These are phyloP conservation scores for Crambe crambe DNA, from an alignment of 37 sponge, comb jelly and placozoan species.

Conservation along the genomic window DNA sequence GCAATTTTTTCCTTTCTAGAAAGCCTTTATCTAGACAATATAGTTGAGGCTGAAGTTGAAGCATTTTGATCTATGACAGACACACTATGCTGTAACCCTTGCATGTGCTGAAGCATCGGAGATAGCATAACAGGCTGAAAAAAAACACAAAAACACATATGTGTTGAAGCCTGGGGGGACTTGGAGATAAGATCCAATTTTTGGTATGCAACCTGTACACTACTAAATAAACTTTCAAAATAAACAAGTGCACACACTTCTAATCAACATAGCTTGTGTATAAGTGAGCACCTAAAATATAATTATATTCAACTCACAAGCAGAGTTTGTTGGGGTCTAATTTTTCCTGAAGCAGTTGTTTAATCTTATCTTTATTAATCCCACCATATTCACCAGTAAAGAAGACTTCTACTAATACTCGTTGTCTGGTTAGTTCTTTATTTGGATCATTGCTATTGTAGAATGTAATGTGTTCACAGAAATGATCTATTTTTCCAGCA, in stretches of 20 bases:
- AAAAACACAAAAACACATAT: no score
- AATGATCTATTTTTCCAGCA: conserved; percentile 16
- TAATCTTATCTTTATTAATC: conserved; percentile 19
- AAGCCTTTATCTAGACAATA: no score
- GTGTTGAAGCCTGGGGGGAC: no score
- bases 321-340: conserved; percentile 20
- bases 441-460: conserved; percentile 30
- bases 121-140: no score
- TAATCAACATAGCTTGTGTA: not conserved
- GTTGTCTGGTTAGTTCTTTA: conserved; percentile 16
- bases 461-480: conserved; percentile 37
- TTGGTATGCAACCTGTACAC: no score
- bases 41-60: no score
- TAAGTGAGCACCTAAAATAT: not conserved
- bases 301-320: conserved; percentile 23
- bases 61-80: no score
- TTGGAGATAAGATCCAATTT: no score
- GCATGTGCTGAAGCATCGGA: no score
- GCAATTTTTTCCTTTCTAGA: no score
- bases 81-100: no score
- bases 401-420: conserved; percentile 41
- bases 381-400: conserved; percentile 26
- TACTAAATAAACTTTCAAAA: not conserved
- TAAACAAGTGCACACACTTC: not conserved
- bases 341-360: conserved; percentile 3